Base-by-base conservation (phyloP, 2,888 invertebrate genomes). In the Scaeva pyrastri region DNA sequence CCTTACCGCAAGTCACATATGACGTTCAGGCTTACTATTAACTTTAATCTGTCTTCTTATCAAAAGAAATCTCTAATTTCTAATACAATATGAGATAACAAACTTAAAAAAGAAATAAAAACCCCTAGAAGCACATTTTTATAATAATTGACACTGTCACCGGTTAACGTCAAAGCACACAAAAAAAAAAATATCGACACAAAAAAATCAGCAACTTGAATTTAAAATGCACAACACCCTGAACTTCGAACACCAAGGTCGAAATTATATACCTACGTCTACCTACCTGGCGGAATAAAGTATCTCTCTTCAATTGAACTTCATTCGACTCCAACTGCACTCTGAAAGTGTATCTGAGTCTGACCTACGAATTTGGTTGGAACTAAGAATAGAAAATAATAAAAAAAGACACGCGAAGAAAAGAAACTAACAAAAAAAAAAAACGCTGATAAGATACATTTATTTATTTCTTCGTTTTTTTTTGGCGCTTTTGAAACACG, bases 391-490 rank as follows among this genome's bases (percentile, higher is more conserved):
- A 62, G 62, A 21, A 41, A 43, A 23, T 21, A n/a, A 14, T 41
- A 43, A 48, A 48, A 39, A 39, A 11, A 10, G 12, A 39, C 39
- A 39, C 10, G n/a, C n/a, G n/a, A n/a, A n/a, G n/a, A n/a, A n/a
- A n/a, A n/a, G n/a, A 10, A 39, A 39, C 1, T 7, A 26, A 4
- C 0, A 31, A 2, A 36, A 19, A 39, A 39, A 43, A 26, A 64
- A 64, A 45, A 64, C 16, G 43, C 62, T 64, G 62, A 64, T 64
- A 45, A 64, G 43, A 45, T 45, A n/a, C n/a, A n/a, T n/a, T n/a
- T n/a, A 45, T 26, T 64, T 2, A 41, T 60, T 58, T 21, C 1
- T 62, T 26, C 7, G 7, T 26, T 21, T 0, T 23, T n/a, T n/a
- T n/a, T n/a, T n/a, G n/a, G n/a, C n/a, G 43, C 23, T 43, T 39